Conservation (phyloP, 2,113 vertebrate species). For the Rostratula benghalensis region DNA sequence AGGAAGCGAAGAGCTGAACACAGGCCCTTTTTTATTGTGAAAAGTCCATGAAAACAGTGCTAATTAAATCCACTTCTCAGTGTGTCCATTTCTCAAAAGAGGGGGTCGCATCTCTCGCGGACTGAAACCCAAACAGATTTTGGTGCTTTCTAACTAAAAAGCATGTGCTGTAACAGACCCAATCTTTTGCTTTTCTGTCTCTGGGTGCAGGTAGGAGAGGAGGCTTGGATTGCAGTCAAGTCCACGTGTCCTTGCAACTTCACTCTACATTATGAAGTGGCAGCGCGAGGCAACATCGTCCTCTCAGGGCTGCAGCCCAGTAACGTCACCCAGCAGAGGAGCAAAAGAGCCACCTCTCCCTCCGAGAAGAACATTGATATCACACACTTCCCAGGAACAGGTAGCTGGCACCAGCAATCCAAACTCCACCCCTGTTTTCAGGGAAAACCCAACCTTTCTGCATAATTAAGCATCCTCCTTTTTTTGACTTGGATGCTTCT, state of each 20-base stretch:
- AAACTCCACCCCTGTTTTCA: rapidly evolving
- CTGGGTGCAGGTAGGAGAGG: constrained; percentile 82
- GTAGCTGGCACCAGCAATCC: constrained; percentile 3
- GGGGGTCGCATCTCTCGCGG: background rate
- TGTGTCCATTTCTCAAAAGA: background rate
- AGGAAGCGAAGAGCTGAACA: background rate
- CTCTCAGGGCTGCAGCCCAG: constrained; percentile 81
- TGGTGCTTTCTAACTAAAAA: background rate
- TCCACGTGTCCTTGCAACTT: constrained; percentile 92
- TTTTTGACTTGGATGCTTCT: background rate
- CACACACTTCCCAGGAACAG: constrained; percentile 64
- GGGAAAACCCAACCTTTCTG: background rate
- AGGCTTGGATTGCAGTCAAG: constrained; percentile 82
- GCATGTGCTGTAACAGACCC: background rate
- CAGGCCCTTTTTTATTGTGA: background rate
- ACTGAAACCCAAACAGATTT: background rate
- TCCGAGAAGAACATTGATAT: constrained; percentile 78
- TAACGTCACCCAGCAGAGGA: constrained; percentile 76
- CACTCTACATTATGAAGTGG: constrained; percentile 88
- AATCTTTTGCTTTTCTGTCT: background rate
- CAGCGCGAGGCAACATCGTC: constrained; percentile 88
- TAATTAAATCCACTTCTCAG: background rate
- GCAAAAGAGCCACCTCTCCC: constrained; percentile 72
- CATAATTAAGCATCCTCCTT: background rate
- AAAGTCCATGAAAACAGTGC: background rate